These are phyloP conservation scores for Rhodophaea formosa DNA, from an alignment of 2,888 invertebrate species.

Conservation along the genomic window DNA sequence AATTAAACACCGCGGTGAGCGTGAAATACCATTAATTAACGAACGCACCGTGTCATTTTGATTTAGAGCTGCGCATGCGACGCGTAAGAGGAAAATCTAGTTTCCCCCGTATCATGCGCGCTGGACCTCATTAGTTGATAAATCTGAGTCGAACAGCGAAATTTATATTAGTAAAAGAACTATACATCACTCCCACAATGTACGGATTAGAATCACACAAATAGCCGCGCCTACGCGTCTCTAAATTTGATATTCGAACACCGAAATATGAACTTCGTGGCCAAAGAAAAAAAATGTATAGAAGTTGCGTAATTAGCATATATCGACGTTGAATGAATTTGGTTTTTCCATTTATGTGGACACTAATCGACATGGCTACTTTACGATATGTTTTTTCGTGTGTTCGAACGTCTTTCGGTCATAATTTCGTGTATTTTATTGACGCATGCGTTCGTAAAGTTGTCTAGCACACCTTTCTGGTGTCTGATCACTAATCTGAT, in stretches of 20 bases:
- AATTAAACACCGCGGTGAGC: conserved; percentile 44
- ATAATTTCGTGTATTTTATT: conserved; percentile 67
- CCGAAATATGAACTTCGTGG: conserved; percentile 52
- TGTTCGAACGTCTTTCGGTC: conserved; percentile 45
- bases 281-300: conserved; percentile 40
- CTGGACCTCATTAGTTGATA: conserved; percentile 61
- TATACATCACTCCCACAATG: conserved; percentile 73
- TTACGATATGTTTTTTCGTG: conserved; percentile 63
- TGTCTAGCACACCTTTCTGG: conserved; percentile 47
- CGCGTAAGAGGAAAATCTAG: conserved; percentile 40
- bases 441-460: conserved; percentile 56
- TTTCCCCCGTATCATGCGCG: conserved; percentile 30
- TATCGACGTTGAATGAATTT: conserved; percentile 43
- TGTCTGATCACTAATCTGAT: conserved; percentile 53
- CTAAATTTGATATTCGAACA: conserved; percentile 60
- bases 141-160: conserved; percentile 55
- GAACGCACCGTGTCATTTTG: conserved; percentile 54
- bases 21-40: conserved; percentile 58
- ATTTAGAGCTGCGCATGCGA: conserved; percentile 48
- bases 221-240: conserved; percentile 69
- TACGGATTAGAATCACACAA: conserved; percentile 71
- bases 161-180: conserved; percentile 57
- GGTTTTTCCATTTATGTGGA: conserved; percentile 64
- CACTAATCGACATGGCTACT: conserved; percentile 61
- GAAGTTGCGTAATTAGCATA: conserved; percentile 66